Conservation (phyloP, 2,113 vertebrate genomes). For the Eretmochelys imbricata region DNA sequence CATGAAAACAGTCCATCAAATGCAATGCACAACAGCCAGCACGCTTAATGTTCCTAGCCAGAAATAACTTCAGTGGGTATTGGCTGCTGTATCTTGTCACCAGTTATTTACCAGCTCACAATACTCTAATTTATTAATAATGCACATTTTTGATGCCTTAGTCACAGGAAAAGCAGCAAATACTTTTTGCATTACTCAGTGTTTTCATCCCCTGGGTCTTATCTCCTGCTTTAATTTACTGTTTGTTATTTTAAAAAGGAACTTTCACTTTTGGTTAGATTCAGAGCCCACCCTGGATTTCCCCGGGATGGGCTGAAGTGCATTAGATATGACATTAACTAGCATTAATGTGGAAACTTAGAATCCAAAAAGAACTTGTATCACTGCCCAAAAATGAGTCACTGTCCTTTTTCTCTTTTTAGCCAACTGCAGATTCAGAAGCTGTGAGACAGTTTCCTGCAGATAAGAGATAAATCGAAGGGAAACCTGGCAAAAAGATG, state of each 20-base stretch:
- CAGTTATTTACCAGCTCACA: not conserved
- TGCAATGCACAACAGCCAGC: not conserved
- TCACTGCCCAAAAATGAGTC: constrained; percentile 78
- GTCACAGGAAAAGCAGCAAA: constrained; percentile 30
- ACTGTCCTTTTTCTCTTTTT: constrained; percentile 73
- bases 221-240: constrained; percentile 64
- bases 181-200: constrained; percentile 17
- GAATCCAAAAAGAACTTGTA: constrained; percentile 63
- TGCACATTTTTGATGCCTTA: constrained; percentile 51
- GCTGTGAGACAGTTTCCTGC: constrained; percentile 86
- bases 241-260: constrained; percentile 70
- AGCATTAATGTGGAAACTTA: constrained; percentile 65
- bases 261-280: constrained; percentile 77
- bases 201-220: constrained; percentile 58
- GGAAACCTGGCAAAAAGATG: constrained; percentile 76
- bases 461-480: constrained; percentile 83
- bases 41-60: not conserved
- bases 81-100: constrained; percentile 5
- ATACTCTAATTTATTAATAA: not conserved
- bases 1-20: not conserved
- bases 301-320: constrained; percentile 59
- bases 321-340: constrained; percentile 41
- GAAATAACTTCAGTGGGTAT: not conserved
- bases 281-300: constrained; percentile 71
- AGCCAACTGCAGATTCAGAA: constrained; percentile 77